Evolutionary conservation across 2,797 vertebrate genomes (phyloP).

Genomic region (Amphiprion clarkii): DNA sequence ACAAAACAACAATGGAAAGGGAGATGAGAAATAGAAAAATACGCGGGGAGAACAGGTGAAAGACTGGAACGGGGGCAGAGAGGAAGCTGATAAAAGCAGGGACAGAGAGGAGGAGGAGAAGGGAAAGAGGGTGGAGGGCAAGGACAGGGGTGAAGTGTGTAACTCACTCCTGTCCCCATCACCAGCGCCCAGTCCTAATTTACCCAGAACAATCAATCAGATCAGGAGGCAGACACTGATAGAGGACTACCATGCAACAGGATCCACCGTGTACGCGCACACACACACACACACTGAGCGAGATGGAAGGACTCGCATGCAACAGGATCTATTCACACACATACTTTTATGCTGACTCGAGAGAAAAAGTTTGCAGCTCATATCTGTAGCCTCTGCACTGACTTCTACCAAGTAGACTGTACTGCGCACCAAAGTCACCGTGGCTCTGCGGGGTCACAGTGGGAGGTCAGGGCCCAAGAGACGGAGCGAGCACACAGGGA

Average conservation of each 20-base stretch:
- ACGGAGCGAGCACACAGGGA: slow-evolving; percentile 64
- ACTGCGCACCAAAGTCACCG: slow-evolving; percentile 79
- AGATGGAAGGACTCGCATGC: slow-evolving; percentile 75
- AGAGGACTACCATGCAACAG: slow-evolving; percentile 86
- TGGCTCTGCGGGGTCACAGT: slow-evolving; percentile 66
- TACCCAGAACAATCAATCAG: slow-evolving; percentile 88
- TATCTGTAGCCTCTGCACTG: slow-evolving; percentile 80
- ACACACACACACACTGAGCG: slow-evolving; percentile 43
- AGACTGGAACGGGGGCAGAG: slow-evolving; percentile 36
- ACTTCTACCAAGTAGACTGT: slow-evolving; percentile 79
- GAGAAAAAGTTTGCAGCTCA: slow-evolving; percentile 82
- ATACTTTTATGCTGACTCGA: slow-evolving; percentile 85
- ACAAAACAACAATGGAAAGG: background rate
- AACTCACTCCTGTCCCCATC: slow-evolving; percentile 84
- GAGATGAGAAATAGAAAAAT: slow-evolving; percentile 6
- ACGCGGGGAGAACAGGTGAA: slow-evolving; percentile 22
- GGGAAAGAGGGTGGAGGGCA: slow-evolving; percentile 69
- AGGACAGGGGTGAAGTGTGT: slow-evolving; percentile 82
- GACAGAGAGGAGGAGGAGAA: slow-evolving; percentile 55
- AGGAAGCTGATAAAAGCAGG: slow-evolving; percentile 63
- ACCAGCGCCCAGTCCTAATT: slow-evolving; percentile 82
- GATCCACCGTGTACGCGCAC: slow-evolving; percentile 78
- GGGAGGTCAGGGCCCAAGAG: slow-evolving; percentile 75
- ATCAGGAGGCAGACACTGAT: slow-evolving; percentile 86
- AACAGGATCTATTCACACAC: slow-evolving; percentile 81